Percentiles rank a stretch among this genome's conserved stretches.
Evolutionary conservation across 2,888 invertebrate species (phyloP).

Genomic region (Galeruca laticollis): DNA sequence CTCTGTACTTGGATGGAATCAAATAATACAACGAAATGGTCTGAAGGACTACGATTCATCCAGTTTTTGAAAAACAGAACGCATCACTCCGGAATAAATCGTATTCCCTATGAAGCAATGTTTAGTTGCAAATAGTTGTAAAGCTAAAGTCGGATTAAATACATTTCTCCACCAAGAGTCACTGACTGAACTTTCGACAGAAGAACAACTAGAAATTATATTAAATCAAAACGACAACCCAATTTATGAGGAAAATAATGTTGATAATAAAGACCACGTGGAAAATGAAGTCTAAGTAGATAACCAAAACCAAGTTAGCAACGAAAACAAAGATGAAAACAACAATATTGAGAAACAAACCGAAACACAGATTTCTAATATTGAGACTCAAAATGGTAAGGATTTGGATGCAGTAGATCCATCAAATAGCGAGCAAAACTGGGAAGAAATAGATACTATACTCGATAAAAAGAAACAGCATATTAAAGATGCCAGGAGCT

Average conservation of each 20-base stretch:
- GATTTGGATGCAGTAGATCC: not conserved
- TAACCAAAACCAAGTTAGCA: no score
- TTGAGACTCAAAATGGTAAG: no score
- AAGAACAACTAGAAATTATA: not conserved
- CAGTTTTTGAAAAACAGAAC: conserved; percentile 6
- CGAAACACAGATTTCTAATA: no score
- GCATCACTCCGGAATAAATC: no score
- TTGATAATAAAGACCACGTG: no score
- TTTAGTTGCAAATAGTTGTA: conserved; percentile 6
- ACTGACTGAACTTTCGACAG: not conserved
- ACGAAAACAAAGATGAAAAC: not conserved
- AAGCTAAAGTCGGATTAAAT: not conserved
- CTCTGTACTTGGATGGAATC: conserved; percentile 5
- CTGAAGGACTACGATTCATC: conserved; percentile 7
- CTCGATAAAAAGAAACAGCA: no score
- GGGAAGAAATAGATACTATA: not conserved
- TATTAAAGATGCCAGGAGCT: no score
- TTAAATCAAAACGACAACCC: not conserved
- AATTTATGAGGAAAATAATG: no score
- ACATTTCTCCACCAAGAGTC: not conserved
- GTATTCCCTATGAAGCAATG: conserved; percentile 4
- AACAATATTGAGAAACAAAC: no score
- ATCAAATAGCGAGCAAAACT: not conserved
- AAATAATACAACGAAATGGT: no score
- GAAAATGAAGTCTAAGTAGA: no score